Evolutionary conservation across 2,888 invertebrate genomes (phyloP).

Genomic region (Volucella bombylans): DNA sequence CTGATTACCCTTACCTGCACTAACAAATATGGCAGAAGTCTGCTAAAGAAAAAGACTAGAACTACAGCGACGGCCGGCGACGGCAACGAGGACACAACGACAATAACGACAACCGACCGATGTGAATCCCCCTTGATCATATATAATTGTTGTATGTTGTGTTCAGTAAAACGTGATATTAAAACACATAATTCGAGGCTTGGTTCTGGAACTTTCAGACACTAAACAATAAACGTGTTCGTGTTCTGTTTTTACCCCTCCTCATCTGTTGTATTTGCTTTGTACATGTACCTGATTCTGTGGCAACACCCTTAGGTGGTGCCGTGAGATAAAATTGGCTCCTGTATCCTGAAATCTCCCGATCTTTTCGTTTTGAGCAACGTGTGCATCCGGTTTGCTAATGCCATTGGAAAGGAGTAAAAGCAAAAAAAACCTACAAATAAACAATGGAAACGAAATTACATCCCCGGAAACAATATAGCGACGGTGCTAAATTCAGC

Average conservation of each 20-base stretch:
- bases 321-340: slow-evolving; percentile 8
- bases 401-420: slow-evolving; percentile 27
- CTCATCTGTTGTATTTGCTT: slow-evolving; percentile 19
- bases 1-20: slow-evolving; percentile 44
- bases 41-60: slow-evolving; percentile 20
- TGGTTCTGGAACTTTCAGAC: slow-evolving; percentile 56
- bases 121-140: slow-evolving; percentile 65
- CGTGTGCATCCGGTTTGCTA: slow-evolving; percentile 44
- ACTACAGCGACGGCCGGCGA: slow-evolving; percentile 28
- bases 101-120: slow-evolving; percentile 6
- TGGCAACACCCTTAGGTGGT: slow-evolving; percentile 26
- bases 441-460: slow-evolving; percentile 62
- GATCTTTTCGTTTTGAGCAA: slow-evolving; percentile 39
- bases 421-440: slow-evolving; percentile 50
- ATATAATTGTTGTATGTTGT: slow-evolving; percentile 70
- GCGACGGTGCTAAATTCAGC: slow-evolving; percentile 58
- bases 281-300: slow-evolving; percentile 15
- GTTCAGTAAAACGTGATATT: slow-evolving; percentile 75
- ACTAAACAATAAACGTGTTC: slow-evolving; percentile 68
- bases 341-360: slow-evolving; percentile 6
- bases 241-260: slow-evolving; percentile 29
- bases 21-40: slow-evolving; percentile 15
- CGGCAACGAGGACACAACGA: slow-evolving; percentile 20
- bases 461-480: slow-evolving; percentile 63
- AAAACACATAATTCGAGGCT: slow-evolving; percentile 73